Conservation (phyloP, 2,113 vertebrate genomes). For the Rattus rattus region DNA sequence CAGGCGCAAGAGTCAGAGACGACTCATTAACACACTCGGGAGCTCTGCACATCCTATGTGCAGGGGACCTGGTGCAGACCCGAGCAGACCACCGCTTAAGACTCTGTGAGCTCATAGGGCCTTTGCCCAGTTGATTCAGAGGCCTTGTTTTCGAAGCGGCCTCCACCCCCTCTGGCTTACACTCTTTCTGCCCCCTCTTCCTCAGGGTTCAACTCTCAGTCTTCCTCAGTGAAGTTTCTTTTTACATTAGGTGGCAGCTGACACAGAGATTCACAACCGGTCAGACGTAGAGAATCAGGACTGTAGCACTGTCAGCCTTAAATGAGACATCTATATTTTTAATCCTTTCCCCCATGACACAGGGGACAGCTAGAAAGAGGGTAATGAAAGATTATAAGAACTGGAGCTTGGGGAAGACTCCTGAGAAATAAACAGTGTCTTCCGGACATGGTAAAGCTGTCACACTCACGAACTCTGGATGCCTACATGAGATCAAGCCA, state of each 20-base stretch:
- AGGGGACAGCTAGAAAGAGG: background rate
- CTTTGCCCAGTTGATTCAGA: background rate
- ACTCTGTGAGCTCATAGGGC: background rate
- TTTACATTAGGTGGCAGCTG: background rate
- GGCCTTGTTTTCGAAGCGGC: background rate
- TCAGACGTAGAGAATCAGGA: background rate
- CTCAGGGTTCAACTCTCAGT: background rate
- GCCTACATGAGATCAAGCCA: background rate
- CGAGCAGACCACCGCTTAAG: background rate
- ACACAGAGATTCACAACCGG: background rate
- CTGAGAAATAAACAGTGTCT: background rate
- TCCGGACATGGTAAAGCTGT: no score
- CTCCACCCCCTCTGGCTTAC: background rate
- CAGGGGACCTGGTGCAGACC: background rate
- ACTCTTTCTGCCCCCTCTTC: background rate
- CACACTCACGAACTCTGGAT: background rate
- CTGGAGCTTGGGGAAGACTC: background rate
- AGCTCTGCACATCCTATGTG: background rate
- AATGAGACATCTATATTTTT: background rate
- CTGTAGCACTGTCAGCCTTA: background rate
- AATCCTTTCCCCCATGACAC: rapidly evolving
- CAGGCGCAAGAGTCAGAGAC: background rate
- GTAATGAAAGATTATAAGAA: background rate
- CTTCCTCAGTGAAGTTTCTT: background rate
- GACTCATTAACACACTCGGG: background rate